Base-by-base conservation (phyloP, 2,888 invertebrate genomes). In the Unio delphinus region DNA sequence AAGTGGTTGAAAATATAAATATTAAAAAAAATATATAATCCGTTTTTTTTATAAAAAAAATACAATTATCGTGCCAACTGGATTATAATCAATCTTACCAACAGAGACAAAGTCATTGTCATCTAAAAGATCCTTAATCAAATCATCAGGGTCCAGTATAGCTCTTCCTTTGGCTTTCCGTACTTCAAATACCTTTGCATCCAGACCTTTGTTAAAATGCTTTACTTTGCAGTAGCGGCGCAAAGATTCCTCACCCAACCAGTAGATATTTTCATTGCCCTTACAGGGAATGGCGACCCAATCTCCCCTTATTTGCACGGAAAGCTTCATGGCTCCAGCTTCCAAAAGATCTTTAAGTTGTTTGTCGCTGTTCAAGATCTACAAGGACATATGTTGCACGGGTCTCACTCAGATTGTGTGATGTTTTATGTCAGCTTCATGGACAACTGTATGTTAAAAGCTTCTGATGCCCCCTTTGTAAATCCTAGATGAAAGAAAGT, bases 91-190 rank as follows among this genome's bases (percentile, higher is more conserved):
- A 34, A 34, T 8, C 91, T 89, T 87, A 92, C 92, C 92, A 55
- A 93, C 91, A 26, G 92, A 91, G 18, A 93, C 91, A 83, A 92
- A 93, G 79, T 93, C 93, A 80, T 92, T 92, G 81, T 93, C 92
- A 77, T 92, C 92, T 28, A 93, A 87, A 11, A 93, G 92, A 68
- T 92, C 91, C 62, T 86, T 86, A 61, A 93, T 90, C 18, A 86
- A 65, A 82, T 93, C 93, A 74, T 92, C 92, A 0, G 91, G 91
- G 83, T 93, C 93, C 55, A 93, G 84, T 59, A 93, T 90, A 6
- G 92, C 92, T 6, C 92, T 92, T 3, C 93, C 93, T 78, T 92
- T 89, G 0, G 92, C 92, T 81, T 92, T 92, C 26, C 93, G 87
- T 4, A 93, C 89, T 86, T 92, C 92, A 69, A 90, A 90, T 0